phyloP scores from a whole-genome alignment of 2,113 vertebrate species.

The Platysteira castanea region DNA sequence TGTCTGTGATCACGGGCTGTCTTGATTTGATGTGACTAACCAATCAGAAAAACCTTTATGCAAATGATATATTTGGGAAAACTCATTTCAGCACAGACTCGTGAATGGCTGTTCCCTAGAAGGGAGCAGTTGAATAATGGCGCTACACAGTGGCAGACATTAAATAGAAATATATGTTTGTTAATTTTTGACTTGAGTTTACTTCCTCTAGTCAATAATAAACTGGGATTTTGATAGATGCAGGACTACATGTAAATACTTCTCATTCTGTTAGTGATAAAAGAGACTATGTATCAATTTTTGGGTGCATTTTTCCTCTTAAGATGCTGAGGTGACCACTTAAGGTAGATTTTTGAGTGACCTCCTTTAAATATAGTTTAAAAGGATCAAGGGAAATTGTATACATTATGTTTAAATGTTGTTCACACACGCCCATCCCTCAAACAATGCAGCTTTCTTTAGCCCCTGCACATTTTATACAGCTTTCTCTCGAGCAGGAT shows the following conservation, averaged over 20 bases:
- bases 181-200: neutral
- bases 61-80: neutral
- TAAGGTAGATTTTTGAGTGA: neutral
- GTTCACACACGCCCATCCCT: rapidly evolving
- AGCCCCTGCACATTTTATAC: neutral
- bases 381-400: neutral
- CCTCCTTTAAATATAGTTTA: neutral
- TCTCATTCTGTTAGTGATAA: neutral
- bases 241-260: neutral
- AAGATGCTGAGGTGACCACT: neutral
- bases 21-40: neutral
- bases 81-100: neutral
- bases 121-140: neutral
- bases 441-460: neutral
- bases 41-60: neutral
- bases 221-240: neutral
- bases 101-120: neutral
- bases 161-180: neutral
- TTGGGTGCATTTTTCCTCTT: rapidly evolving
- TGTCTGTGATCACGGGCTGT: neutral
- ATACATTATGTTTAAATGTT: neutral
- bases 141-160: neutral
- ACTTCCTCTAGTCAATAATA: neutral
- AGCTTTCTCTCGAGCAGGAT: neutral
- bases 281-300: neutral